Percentiles rank a stretch among this genome's conserved stretches.
Conservation (phyloP, 2,888 invertebrate species). For the Bedellia somnulentella region DNA sequence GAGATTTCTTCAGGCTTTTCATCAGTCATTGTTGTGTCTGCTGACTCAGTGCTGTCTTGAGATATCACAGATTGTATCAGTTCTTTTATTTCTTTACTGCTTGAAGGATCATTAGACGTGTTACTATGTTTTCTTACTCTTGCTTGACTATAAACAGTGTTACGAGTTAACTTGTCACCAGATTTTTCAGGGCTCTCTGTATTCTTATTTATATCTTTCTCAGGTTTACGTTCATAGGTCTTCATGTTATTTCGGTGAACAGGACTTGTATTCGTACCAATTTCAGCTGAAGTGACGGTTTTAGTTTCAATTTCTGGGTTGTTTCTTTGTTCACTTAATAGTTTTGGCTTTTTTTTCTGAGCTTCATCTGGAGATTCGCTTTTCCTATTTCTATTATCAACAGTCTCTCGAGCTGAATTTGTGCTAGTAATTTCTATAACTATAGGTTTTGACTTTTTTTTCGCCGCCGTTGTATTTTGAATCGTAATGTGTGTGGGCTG, state of each 20-base stretch:
- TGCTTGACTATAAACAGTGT: constrained; percentile 44
- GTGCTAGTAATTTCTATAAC: constrained; percentile 13
- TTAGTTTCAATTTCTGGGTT: not conserved
- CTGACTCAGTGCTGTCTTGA: not conserved
- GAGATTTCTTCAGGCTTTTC: not conserved
- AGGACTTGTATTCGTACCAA: constrained; percentile 11
- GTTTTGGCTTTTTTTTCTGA: not conserved
- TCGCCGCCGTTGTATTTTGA: constrained; percentile 11
- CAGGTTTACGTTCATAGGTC: not conserved
- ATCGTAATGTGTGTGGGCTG: too few relatives aligned
- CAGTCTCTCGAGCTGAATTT: constrained; percentile 8
- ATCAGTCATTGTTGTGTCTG: not conserved
- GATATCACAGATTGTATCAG: not conserved
- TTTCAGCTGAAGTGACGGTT: constrained; percentile 10
- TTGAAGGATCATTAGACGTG: constrained; percentile 1
- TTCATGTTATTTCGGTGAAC: constrained; percentile 2
- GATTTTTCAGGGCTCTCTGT: not conserved
- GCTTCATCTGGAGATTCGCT: constrained; percentile 41
- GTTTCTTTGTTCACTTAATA: constrained; percentile 9
- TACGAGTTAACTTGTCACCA: constrained; percentile 34
- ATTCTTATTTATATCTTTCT: constrained; percentile 9
- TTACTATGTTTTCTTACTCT: constrained; percentile 20
- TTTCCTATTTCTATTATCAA: constrained; percentile 29
- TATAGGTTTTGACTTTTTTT: constrained; percentile 7
- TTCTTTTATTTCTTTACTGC: constrained; percentile 1